These are phyloP conservation scores for Isichthys henryi DNA, from an alignment of 2,113 vertebrate genomes.

Conservation along the genomic window DNA sequence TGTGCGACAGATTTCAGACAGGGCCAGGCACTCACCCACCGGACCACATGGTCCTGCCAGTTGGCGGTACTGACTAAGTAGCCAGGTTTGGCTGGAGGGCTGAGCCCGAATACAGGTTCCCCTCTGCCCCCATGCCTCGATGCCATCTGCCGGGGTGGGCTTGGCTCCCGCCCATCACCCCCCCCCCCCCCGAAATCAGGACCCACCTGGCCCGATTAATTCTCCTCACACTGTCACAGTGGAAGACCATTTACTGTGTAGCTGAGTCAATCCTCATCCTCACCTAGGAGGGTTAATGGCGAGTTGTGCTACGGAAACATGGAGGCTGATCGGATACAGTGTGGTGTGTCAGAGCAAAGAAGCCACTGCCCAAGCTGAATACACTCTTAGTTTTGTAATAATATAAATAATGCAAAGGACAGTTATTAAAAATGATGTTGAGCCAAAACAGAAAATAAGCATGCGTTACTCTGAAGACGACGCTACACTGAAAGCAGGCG, in stretches of 20 bases:
- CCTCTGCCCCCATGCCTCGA: slow-evolving; percentile 17
- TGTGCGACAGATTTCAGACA: background rate
- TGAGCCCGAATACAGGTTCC: slow-evolving; percentile 8
- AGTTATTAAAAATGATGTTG: background rate
- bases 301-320: background rate
- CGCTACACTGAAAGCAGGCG: background rate
- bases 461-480: background rate
- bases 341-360: background rate
- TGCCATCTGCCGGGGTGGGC: slow-evolving; percentile 21
- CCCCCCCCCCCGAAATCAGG: slow-evolving; percentile 20
- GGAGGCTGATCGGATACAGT: background rate
- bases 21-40: slow-evolving; percentile 24
- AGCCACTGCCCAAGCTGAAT: background rate
- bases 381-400: background rate
- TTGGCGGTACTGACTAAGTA: slow-evolving; percentile 19
- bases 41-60: slow-evolving; percentile 22
- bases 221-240: background rate
- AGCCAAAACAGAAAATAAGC: background rate
- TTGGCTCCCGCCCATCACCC: background rate
- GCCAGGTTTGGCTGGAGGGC: background rate
- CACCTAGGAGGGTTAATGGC: background rate
- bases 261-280: background rate
- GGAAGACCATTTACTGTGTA: background rate
- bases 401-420: background rate
- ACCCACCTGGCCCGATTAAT: slow-evolving; percentile 17